Percentiles rank a stretch among this genome's conserved stretches.
Conservation (phyloP, 2,113 vertebrate species). For the Vimba vimba region DNA sequence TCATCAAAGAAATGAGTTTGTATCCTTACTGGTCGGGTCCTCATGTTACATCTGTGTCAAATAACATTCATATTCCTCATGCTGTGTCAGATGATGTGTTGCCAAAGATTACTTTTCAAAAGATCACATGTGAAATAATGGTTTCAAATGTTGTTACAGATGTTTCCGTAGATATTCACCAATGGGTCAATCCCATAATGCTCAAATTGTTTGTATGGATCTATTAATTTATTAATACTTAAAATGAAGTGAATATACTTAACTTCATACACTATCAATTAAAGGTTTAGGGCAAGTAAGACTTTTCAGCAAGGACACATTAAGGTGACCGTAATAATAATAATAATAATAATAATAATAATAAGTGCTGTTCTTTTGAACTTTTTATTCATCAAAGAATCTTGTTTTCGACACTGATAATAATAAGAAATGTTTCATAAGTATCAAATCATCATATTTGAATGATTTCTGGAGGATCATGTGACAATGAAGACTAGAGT, state of each 20-base stretch:
- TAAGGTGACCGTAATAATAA: background rate
- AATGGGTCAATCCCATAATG: background rate
- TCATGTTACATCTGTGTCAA: constrained; percentile 30
- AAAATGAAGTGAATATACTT: background rate
- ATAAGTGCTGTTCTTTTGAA: background rate
- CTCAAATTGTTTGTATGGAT: background rate
- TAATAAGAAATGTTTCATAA: background rate
- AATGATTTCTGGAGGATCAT: too few relatives aligned
- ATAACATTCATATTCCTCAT: constrained; percentile 19
- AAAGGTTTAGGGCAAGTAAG: background rate
- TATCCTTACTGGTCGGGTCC: constrained; percentile 4
- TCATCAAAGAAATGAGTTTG: constrained; percentile 18
- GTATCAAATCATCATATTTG: background rate
- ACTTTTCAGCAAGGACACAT: background rate
- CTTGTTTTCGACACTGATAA: background rate
- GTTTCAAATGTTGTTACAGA: background rate
- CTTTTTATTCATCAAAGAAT: background rate
- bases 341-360: background rate
- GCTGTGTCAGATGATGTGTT: background rate
- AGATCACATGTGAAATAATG: background rate
- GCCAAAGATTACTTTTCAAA: constrained; percentile 19
- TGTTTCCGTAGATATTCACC: background rate
- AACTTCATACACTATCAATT: background rate
- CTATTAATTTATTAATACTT: background rate
- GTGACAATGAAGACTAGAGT: too few relatives aligned